Base-by-base conservation (phyloP, 2,888 invertebrate genomes). In the Andrena minutula region DNA sequence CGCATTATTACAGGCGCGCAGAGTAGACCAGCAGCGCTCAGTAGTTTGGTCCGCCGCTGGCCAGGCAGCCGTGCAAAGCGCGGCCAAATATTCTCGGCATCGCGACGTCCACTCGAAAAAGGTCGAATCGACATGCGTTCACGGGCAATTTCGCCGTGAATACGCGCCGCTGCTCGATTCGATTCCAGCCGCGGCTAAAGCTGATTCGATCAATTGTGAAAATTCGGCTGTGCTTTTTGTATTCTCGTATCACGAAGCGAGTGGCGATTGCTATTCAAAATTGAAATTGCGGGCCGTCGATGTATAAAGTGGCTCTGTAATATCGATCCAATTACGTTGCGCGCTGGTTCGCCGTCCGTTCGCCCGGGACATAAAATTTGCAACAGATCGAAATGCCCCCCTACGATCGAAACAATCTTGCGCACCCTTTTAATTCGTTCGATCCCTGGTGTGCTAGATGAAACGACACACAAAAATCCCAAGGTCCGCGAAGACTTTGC, bases 161-260 rank as follows among this genome's bases (percentile, higher is more conserved):
- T 47, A 63, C 78, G 70, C 65, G 35, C 28, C 12, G 60, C 69
- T 41, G 72, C 51, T 69, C 74, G 64, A 83, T 82, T 83, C 66
- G 56, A 83, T 83, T 81, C 76, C 53, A 20, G 68, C 64, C 68
- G 53, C 70, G 32, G 60, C 51, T 51, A 56, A 76, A 81, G 60
- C 86, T 75, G 78, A 75, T 69, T 70, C 74, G 74, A 79, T 84
- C 81, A 75, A 86, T 81, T 63, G 81, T 70, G 76, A 76, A 81
- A 79, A 82, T 86, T 73, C 78, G 70, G 10, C 77, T 23, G 78
- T 72, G 75, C 80, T 86, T 81, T 82, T 85, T 86, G 78, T 75
- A 75, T 72, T 75, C 76, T n/a, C 51, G 75, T 75, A 70, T 77
- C 77, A 58, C 68, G 66, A 35, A 66, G 8, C 41, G 75, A 63